phyloP scores from a whole-genome alignment of 1,140 invertebrate species.

The Glomeris maerens region DNA sequence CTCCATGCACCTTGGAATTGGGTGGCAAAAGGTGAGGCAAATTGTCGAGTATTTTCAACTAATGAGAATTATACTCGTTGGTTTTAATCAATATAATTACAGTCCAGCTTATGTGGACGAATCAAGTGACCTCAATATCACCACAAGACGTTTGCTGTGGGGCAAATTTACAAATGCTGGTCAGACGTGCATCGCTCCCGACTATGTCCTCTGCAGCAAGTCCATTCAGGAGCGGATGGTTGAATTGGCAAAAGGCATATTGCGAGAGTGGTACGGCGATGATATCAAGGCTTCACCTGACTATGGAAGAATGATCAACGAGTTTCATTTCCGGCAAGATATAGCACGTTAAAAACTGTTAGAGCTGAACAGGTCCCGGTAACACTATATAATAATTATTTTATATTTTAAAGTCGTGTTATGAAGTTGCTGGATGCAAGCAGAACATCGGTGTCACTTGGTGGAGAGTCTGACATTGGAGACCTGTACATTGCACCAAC shows the following conservation, averaged over 20 bases:
- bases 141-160: conserved; percentile 77
- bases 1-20: conserved; percentile 87
- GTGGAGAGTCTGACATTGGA: conserved; percentile 54
- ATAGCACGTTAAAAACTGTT: too few relatives aligned
- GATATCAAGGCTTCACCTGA: conserved; percentile 64
- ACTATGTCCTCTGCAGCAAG: conserved; percentile 83
- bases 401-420: too few relatives aligned
- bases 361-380: too few relatives aligned
- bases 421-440: conserved; percentile 13
- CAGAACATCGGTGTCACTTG: conserved; percentile 46
- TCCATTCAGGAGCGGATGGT: conserved; percentile 36
- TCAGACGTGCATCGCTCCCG: conserved; percentile 95
- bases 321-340: conserved; percentile 58
- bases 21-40: conserved; percentile 88
- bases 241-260: conserved; percentile 39
- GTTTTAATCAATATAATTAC: conserved; percentile 15
- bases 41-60: too few relatives aligned
- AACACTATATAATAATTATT: too few relatives aligned
- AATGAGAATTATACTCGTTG: too few relatives aligned
- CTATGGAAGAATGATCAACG: conserved; percentile 71
- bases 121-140: conserved; percentile 53
- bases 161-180: conserved; percentile 88
- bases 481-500: conserved; percentile 74
- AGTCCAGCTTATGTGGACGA: conserved; percentile 76
- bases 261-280: conserved; percentile 68